These are phyloP conservation scores for Drosophila longiperda DNA, from an alignment of 2,888 invertebrate genomes.

Conservation along the genomic window DNA sequence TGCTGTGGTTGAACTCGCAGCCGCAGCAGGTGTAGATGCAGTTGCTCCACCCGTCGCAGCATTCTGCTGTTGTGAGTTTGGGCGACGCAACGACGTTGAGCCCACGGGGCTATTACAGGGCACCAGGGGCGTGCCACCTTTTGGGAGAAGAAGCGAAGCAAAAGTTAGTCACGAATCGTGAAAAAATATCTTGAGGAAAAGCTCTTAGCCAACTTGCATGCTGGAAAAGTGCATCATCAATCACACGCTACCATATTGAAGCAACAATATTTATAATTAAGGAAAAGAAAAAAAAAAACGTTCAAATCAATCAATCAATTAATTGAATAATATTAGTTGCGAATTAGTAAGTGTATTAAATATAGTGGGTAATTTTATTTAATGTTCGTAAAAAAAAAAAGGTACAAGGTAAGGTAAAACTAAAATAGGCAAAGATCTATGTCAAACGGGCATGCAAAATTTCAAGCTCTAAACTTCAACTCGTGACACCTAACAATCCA, in stretches of 20 bases:
- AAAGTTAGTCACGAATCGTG: conserved; percentile 25
- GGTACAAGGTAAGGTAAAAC: conserved; percentile 8
- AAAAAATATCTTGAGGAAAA: conserved; percentile 4
- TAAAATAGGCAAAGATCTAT: conserved; percentile 22
- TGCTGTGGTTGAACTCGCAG: conserved; percentile 8
- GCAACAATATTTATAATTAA: conserved; percentile 45
- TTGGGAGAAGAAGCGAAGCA: conserved; percentile 69
- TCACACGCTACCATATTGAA: conserved; percentile 56
- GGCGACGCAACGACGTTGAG: conserved; percentile 70
- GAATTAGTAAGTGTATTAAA: conserved; percentile 48
- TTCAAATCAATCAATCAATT: conserved; percentile 48
- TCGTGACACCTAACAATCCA: background rate
- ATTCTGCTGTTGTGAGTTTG: conserved; percentile 54
- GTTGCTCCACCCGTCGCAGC: conserved; percentile 43
- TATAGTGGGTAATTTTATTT: conserved; percentile 25
- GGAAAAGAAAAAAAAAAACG: conserved; percentile 37
- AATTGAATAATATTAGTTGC: conserved; percentile 51
- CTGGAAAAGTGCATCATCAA: conserved; percentile 54
- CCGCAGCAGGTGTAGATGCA: conserved; percentile 18
- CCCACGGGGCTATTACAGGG: conserved; percentile 80
- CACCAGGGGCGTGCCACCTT: conserved; percentile 87
- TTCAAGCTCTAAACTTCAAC: conserved; percentile 6
- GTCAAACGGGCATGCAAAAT: conserved; percentile 59
- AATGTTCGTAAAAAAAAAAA: conserved; percentile 24
- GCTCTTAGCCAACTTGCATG: conserved; percentile 56